Conservation (phyloP, 2,797 vertebrate species). For the Halcyon leucocephala region DNA sequence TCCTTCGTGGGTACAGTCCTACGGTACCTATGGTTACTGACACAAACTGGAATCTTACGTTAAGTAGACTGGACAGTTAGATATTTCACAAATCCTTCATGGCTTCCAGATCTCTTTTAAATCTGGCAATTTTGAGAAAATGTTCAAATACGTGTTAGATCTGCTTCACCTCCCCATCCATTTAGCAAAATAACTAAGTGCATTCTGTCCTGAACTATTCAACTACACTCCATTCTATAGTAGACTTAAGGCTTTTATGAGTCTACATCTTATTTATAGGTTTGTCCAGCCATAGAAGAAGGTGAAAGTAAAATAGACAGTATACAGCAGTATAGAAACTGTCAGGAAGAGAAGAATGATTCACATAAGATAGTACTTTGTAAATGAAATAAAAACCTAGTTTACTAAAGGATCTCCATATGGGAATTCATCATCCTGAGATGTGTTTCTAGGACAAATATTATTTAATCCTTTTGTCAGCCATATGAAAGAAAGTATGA, state of each 20-base stretch:
- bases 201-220: background rate
- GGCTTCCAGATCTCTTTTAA: background rate
- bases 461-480: background rate
- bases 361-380: background rate
- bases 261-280: constrained; percentile 30
- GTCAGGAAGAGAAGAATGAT: constrained; percentile 12
- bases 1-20: background rate
- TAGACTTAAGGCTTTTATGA: background rate
- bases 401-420: background rate
- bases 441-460: background rate
- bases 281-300: constrained; percentile 6
- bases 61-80: background rate
- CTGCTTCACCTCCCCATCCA: background rate
- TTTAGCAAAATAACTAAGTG: background rate
- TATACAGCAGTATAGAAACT: background rate
- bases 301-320: background rate
- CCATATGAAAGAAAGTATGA: background rate
- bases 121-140: background rate
- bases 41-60: background rate
- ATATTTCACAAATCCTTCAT: background rate
- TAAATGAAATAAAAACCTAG: background rate
- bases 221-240: background rate
- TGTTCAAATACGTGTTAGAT: background rate
- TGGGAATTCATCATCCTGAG: background rate
- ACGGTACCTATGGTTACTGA: background rate